phyloP scores from a whole-genome alignment of 2,797 vertebrate species.

The Micromesistius poutassou region DNA sequence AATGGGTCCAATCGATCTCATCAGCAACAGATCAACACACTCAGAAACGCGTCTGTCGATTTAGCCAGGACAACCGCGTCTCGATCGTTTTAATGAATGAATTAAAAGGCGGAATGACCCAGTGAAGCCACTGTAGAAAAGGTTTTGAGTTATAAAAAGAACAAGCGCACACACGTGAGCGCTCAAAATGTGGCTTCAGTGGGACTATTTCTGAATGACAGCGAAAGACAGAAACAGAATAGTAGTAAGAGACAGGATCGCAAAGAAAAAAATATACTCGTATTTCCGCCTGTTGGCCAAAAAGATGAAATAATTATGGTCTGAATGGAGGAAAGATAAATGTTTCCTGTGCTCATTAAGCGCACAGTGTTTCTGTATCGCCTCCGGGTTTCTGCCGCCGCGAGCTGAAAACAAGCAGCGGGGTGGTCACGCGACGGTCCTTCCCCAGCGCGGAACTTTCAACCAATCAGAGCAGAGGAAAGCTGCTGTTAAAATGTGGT shows the following conservation, averaged over 20 bases:
- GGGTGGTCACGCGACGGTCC: not conserved
- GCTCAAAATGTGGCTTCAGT: constrained; percentile 28
- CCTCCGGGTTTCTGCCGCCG: constrained; percentile 44
- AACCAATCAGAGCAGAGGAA: constrained; percentile 54
- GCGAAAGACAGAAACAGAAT: constrained; percentile 17
- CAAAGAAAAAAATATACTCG: not conserved
- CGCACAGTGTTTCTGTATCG: constrained; percentile 19
- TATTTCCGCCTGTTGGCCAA: not conserved
- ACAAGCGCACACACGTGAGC: constrained; percentile 52
- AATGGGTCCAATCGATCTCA: too few relatives aligned
- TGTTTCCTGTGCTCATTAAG: not conserved
- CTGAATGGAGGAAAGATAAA: not conserved
- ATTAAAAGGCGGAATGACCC: not conserved
- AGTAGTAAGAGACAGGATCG: too few relatives aligned
- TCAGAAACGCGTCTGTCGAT: too few relatives aligned
- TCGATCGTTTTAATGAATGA: too few relatives aligned
- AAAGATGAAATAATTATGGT: not conserved
- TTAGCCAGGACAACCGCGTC: too few relatives aligned
- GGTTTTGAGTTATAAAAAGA: not conserved
- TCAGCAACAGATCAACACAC: too few relatives aligned
- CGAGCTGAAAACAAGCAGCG: too few relatives aligned
- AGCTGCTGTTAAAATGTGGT: not conserved
- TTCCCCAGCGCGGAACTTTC: constrained; percentile 46
- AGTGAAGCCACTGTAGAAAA: not conserved
- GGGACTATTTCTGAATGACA: constrained; percentile 58